These are phyloP conservation scores for Oligia latruncula DNA, from an alignment of 2,888 invertebrate genomes.

Conservation along the genomic window DNA sequence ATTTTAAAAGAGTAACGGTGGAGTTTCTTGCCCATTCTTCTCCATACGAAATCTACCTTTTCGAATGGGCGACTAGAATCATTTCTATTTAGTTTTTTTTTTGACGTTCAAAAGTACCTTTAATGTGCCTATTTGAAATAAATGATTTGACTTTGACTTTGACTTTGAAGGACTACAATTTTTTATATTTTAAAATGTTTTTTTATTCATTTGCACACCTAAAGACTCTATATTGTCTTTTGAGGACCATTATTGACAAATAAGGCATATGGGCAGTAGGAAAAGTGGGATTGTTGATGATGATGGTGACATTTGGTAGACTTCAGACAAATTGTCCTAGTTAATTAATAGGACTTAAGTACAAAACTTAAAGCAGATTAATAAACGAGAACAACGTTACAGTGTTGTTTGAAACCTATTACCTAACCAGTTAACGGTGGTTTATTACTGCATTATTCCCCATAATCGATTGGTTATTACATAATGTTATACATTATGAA, in stretches of 20 bases:
- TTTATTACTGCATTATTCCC: slow-evolving; percentile 5
- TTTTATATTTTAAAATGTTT: too few relatives aligned
- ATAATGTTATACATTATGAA: slow-evolving; percentile 22
- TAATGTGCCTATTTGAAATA: too few relatives aligned
- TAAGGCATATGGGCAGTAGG: not conserved
- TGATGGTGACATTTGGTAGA: not conserved
- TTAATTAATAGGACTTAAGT: not conserved
- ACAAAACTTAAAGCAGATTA: not conserved
- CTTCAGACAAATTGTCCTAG: not conserved
- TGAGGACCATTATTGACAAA: not conserved
- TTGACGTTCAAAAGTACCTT: too few relatives aligned
- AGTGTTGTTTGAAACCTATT: not conserved
- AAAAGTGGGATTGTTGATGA: not conserved
- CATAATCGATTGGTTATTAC: slow-evolving; percentile 42
- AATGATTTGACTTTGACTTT: too few relatives aligned
- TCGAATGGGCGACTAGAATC: too few relatives aligned
- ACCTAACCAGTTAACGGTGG: slow-evolving; percentile 2
- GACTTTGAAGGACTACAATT: too few relatives aligned
- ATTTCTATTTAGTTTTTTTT: too few relatives aligned
- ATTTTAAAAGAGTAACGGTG: too few relatives aligned
- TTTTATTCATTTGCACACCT: too few relatives aligned
- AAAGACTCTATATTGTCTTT: not conserved
- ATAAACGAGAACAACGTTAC: slow-evolving; percentile 1
- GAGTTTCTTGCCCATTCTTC: too few relatives aligned
- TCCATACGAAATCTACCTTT: too few relatives aligned